phyloP scores from a whole-genome alignment of 1,140 invertebrate genomes.

The Eurytemora carolleeae region DNA sequence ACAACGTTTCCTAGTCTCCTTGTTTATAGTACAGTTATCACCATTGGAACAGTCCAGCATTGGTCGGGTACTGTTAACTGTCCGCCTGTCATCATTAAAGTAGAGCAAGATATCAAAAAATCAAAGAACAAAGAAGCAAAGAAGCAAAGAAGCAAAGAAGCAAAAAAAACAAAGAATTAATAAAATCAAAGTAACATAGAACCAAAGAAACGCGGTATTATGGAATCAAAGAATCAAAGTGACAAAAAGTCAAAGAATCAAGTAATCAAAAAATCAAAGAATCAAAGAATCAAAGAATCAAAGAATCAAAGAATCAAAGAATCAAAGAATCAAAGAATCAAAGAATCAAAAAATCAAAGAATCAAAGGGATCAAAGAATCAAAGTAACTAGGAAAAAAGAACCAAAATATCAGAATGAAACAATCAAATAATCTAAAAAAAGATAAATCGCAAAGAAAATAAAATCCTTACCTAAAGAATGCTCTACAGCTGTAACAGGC shows the following conservation, averaged over 20 bases:
- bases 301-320: not conserved
- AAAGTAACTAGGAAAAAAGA: not conserved
- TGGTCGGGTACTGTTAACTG: not conserved
- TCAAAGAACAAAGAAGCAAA: not conserved
- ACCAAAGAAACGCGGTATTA: not conserved
- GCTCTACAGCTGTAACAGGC: constrained; percentile 6
- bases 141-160: not conserved
- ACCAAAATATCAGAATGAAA: too few relatives aligned
- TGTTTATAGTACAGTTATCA: not conserved
- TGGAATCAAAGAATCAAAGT: not conserved
- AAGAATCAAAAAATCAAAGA: not conserved
- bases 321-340: not conserved
- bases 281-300: not conserved
- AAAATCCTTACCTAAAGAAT: constrained; percentile 1
- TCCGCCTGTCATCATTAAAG: not conserved
- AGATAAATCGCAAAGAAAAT: not conserved
- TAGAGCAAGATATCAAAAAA: not conserved
- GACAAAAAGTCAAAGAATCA: not conserved
- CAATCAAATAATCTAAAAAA: not conserved
- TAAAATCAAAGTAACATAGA: not conserved
- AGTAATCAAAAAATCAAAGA: not conserved
- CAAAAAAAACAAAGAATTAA: not conserved
- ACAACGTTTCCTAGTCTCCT: not conserved
- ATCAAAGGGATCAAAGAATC: not conserved
- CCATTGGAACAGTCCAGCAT: not conserved